phyloP scores from a whole-genome alignment of 2,888 invertebrate genomes.

The Notodonta ziczac region DNA sequence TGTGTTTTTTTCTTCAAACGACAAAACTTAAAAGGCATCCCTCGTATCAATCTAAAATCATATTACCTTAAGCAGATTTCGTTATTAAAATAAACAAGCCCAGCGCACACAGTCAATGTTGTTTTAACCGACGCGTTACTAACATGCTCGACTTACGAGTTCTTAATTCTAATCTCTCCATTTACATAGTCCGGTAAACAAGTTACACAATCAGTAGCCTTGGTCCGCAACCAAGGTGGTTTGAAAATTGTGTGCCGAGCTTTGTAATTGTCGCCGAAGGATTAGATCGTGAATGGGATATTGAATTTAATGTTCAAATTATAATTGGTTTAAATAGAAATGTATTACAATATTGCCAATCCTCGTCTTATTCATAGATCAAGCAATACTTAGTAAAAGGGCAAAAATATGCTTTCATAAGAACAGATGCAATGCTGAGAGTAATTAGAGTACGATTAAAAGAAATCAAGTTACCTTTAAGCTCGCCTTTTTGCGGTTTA shows the following conservation, averaged over 20 bases:
- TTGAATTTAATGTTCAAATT: slow-evolving; percentile 16
- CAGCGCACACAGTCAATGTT: slow-evolving; percentile 18
- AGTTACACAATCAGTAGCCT: slow-evolving; percentile 47
- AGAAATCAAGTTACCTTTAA: slow-evolving; percentile 54
- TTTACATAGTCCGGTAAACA: slow-evolving; percentile 54
- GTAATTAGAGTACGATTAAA: background rate
- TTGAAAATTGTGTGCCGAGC: slow-evolving; percentile 8
- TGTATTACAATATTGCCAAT: background rate
- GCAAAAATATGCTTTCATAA: no score
- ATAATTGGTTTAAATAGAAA: background rate
- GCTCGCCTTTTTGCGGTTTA: slow-evolving; percentile 56
- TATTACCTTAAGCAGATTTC: slow-evolving; percentile 6
- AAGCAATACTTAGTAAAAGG: no score
- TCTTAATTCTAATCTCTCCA: slow-evolving; percentile 45
- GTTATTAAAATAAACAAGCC: slow-evolving; percentile 9
- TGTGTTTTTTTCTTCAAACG: no score
- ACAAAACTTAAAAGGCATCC: no score
- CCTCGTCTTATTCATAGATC: background rate
- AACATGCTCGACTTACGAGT: slow-evolving; percentile 27
- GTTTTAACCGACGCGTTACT: slow-evolving; percentile 30
- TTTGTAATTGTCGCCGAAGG: slow-evolving; percentile 12
- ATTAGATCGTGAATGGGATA: slow-evolving; percentile 14
- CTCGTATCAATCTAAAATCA: slow-evolving; percentile 9
- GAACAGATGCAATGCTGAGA: no score
- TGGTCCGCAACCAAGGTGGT: slow-evolving; percentile 24